These are phyloP conservation scores for Rachycentron canadum DNA, from an alignment of 2,797 vertebrate genomes.

Conservation along the genomic window DNA sequence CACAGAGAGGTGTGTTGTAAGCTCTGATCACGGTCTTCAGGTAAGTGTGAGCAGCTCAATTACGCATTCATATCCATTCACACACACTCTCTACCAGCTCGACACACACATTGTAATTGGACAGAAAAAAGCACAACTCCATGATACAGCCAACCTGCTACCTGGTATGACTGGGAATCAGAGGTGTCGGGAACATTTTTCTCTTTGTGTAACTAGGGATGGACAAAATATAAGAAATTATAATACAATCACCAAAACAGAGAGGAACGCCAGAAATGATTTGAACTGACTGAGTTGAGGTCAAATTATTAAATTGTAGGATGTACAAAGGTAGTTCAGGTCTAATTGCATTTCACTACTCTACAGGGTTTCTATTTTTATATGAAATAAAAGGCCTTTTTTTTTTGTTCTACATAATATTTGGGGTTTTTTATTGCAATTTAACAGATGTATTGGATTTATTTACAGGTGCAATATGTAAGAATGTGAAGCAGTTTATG, in stretches of 20 bases:
- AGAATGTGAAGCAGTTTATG: too few species aligned
- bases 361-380: too few species aligned
- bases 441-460: too few species aligned
- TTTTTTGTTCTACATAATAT: too few species aligned
- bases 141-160: neutral
- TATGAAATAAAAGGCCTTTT: too few species aligned
- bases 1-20: conserved; percentile 13
- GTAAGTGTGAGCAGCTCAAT: conserved; percentile 21
- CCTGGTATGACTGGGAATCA: conserved; percentile 2
- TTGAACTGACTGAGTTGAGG: neutral
- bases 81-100: neutral
- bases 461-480: too few species aligned
- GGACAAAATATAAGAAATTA: neutral
- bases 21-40: conserved; percentile 23
- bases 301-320: neutral
- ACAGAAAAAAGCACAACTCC: neutral
- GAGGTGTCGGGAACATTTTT: neutral
- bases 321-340: neutral
- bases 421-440: too few species aligned
- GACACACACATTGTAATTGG: neutral
- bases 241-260: neutral
- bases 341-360: too few species aligned
- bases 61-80: conserved; percentile 12
- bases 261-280: neutral
- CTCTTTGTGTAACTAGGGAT: neutral